A percentile compares a stretch with the other conserved stretches of the same genome.
These are phyloP conservation scores for Serranus cabrilla DNA, from an alignment of 2,797 vertebrate species.

Conservation along the genomic window DNA sequence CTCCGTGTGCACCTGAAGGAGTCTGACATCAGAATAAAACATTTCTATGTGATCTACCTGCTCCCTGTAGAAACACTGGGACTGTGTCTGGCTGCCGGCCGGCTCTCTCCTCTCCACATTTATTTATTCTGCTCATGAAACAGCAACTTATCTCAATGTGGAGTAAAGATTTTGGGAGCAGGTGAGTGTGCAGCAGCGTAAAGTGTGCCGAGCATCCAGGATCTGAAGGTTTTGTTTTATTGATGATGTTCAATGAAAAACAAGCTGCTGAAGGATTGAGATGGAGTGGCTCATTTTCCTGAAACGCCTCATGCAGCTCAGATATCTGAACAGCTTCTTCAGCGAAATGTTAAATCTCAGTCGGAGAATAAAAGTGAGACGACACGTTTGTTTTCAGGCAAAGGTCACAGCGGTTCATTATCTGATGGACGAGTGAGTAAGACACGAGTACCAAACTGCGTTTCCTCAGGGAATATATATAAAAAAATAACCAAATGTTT, in stretches of 20 bases:
- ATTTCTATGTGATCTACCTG: too few relatives aligned
- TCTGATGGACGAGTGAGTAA: constrained; percentile 3
- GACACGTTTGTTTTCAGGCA: constrained; percentile 2
- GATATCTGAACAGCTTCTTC: background rate
- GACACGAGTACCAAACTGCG: constrained; percentile 35
- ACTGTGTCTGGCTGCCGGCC: too few relatives aligned
- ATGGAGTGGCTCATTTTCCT: constrained; percentile 12
- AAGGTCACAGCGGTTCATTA: background rate
- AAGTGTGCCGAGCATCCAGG: background rate
- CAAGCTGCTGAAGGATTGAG: background rate
- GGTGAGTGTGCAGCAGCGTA: background rate
- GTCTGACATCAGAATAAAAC: too few relatives aligned
- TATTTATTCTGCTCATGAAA: constrained; percentile 30
- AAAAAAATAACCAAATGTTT: constrained; percentile 95
- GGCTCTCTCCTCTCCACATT: background rate
- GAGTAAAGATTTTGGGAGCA: constrained; percentile 3
- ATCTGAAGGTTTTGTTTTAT: constrained; percentile 13
- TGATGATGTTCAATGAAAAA: constrained; percentile 19
- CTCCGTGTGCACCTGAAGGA: too few relatives aligned
- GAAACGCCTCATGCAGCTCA: background rate
- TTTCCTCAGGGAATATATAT: constrained; percentile 84
- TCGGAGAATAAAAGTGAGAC: constrained; percentile 1
- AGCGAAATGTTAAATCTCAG: too few relatives aligned
- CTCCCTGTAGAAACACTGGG: too few relatives aligned
- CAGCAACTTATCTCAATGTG: constrained; percentile 36